phyloP scores from a whole-genome alignment of 2,797 vertebrate species.

The Gouania willdenowi region DNA sequence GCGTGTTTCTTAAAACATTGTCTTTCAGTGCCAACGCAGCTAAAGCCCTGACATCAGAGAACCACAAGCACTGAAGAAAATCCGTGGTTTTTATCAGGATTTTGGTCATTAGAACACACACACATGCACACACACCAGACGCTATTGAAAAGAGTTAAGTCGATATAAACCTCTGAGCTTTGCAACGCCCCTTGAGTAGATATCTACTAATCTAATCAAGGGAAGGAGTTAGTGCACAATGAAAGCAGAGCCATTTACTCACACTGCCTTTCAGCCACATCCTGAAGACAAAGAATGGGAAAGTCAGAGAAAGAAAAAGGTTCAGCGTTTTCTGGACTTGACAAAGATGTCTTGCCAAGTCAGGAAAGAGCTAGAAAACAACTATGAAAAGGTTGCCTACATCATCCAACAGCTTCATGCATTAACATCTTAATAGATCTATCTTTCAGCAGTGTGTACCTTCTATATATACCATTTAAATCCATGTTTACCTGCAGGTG shows the following conservation, averaged over 20 bases:
- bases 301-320: conserved; percentile 29
- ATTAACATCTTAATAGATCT: conserved; percentile 7
- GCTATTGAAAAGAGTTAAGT: conserved; percentile 16
- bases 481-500: conserved; percentile 30
- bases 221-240: conserved; percentile 61
- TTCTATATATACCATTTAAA: neutral
- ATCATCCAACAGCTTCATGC: conserved; percentile 1
- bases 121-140: conserved; percentile 1
- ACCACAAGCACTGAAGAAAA: too few relatives aligned
- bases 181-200: conserved; percentile 55
- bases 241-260: conserved; percentile 56
- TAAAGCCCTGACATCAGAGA: too few relatives aligned
- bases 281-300: conserved; percentile 15
- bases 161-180: conserved; percentile 44
- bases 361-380: conserved; percentile 7
- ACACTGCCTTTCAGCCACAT: conserved; percentile 43
- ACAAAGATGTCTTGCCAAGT: conserved; percentile 23
- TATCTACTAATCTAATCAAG: conserved; percentile 63
- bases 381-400: too few relatives aligned
- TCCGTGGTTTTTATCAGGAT: too few relatives aligned
- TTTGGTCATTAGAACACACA: too few relatives aligned
- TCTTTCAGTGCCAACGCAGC: too few relatives aligned
- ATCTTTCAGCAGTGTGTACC: conserved; percentile 4
- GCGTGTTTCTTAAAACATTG: too few relatives aligned
- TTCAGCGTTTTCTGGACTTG: conserved; percentile 18